Evolutionary conservation across 92 coral and sea anemone genomes (phyloP), one percentile per base, ranked within the genome.

Genomic region (Phenganax marumi): DNA sequence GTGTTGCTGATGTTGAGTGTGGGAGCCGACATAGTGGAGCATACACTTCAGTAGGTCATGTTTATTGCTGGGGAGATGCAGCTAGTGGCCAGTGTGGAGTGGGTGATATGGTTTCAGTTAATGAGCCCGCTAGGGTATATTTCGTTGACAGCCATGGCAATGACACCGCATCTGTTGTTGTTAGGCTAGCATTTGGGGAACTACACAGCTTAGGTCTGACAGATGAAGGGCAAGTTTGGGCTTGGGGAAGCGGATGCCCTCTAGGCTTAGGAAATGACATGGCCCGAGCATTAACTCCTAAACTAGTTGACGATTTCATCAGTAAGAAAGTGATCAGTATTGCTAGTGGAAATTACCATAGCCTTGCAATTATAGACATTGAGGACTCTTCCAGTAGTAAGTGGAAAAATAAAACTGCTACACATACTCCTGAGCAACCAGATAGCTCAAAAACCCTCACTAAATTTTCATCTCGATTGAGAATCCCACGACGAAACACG

Each of bases 1-100:
- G 24, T 26, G 96, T 92, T 24, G 77, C 81, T 13, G 92, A 89
- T 39, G 83, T 96, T 79, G 91, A 89, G 23, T 96, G 97, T 76
- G 99, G 99, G 3, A 88, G 93, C 17, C 85, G 86, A 17, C 92
- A 89, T 87, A 86, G 93, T 51, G 92, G 92, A 3, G 97, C 86
- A 21, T 69, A 92, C 69, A 92, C 93, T 52, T 84, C 66, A 21
- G 91, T 89, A 52, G 93, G 93, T 1, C 89, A 89, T 47, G 90
- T 92, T 5, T 96, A 69, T 64, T 90, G 90, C 54, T 96, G 99
- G 99, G 99, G 99, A 18, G 97, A 96, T 85, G 91, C 99, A 6
- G 88, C 93, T 3, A 96, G 90, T 69, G 99, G 99, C 61, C 97
- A 96, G 60, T 96, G 99, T 65, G 99, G 97, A 12, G 88, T 91